Evolutionary conservation across 2,888 invertebrate genomes (phyloP), one percentile per base, ranked within the genome.

Genomic region (Folsomia manolachei): DNA sequence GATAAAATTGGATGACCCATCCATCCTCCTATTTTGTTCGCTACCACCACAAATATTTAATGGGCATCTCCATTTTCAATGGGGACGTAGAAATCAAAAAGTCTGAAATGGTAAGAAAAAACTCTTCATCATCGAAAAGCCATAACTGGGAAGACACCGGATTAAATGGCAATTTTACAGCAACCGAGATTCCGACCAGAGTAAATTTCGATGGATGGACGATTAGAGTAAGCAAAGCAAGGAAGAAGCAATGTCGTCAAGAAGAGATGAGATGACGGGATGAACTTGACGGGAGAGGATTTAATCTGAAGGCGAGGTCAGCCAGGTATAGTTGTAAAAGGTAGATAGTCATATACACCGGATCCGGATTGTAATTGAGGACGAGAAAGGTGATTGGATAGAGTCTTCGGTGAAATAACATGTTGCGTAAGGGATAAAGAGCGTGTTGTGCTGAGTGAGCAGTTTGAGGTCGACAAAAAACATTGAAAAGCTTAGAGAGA

Each of bases 401-500:
- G 60, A 73, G 64, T 25, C 21, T 63, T 39, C 60, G 65, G 70
- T 56, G 69, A 53, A 65, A 25, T 72, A 74, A 72, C 73, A 74
- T 76, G 75, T 76, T 74, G 75, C 74, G 62, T 76, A 66, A 63
- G 69, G 73, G 66, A 72, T 63, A 73, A 61, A 61, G 71, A 52
- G 52, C 65, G 69, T 77, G 78, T 79, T 77, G 77, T 81, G 81
- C 81, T 81, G 79, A 79, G 72, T 73, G 73, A 77, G 81, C 81
- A 79, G 68, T 79, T 78, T 79, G 76, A 75, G 78, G 77, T 77
- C 77, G 74, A 62, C 72, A 60, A 75, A 80, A 77, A 79, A 78
- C 80, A 79, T 79, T 80, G 78, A 79, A 77, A 79, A 79, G 80
- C 80, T 80, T 80, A 79, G 75, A 71, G 75, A 80, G 72, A 60